phyloP scores from a whole-genome alignment of 2,797 vertebrate species.

The Gadopsis bispinosus region DNA sequence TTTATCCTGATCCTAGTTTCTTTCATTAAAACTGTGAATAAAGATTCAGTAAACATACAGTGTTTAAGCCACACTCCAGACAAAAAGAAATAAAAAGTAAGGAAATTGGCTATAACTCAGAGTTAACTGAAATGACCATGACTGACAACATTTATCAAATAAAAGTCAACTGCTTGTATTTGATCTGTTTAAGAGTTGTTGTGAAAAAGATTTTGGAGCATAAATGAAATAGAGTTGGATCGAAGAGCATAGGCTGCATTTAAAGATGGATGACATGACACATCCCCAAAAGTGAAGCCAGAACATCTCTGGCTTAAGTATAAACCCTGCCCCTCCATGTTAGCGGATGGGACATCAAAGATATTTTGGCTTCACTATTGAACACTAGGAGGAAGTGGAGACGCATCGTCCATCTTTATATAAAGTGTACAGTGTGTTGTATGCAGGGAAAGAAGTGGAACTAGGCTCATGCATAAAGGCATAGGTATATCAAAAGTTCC shows the following conservation, averaged over 20 bases:
- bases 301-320: too few species aligned
- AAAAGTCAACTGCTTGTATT: not conserved
- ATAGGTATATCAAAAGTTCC: not conserved
- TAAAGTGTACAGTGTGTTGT: not conserved
- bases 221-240: not conserved
- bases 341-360: too few species aligned
- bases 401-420: too few species aligned
- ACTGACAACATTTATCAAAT: not conserved
- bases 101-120: not conserved
- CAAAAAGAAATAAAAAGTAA: not conserved
- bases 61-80: not conserved
- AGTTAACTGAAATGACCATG: not conserved
- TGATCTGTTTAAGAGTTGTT: not conserved
- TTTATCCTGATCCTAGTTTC: not conserved
- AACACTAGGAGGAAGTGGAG: too few species aligned
- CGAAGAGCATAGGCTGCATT: not conserved
- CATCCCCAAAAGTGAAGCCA: too few species aligned
- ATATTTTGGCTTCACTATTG: too few species aligned
- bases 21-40: not conserved
- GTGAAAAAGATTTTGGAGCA: not conserved
- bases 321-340: too few species aligned
- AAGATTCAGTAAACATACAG: not conserved
- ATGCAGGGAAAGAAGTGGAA: not conserved
- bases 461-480: not conserved
- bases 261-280: too few species aligned